phyloP scores from a whole-genome alignment of 2,888 invertebrate genomes.

The Pristionchus maxplancki region DNA sequence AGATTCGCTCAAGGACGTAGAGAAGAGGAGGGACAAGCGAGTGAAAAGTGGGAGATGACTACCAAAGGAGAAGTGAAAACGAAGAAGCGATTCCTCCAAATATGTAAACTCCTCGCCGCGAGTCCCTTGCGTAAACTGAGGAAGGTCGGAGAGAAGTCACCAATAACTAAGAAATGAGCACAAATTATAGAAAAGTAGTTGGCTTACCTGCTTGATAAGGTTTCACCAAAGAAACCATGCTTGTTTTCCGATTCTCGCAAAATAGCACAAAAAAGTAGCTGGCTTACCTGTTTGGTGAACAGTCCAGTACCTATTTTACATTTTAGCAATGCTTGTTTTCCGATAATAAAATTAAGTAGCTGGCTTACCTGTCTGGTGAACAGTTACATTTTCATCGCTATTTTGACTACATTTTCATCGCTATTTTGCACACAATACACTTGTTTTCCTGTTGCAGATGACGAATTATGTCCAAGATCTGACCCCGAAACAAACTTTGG shows the following conservation, averaged over 20 bases:
- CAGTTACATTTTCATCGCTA: no score
- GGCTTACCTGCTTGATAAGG: background rate
- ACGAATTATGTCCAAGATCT: no score
- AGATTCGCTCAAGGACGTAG: slow-evolving; percentile 6
- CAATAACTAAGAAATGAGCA: background rate
- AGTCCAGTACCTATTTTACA: background rate
- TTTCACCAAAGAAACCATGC: no score
- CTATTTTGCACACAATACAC: no score
- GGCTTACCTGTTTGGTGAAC: background rate
- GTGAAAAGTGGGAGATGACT: background rate
- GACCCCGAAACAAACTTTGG: slow-evolving; percentile 52
- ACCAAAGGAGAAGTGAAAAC: slow-evolving; percentile 18
- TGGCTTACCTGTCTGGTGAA: no score
- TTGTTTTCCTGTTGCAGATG: no score
- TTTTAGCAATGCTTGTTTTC: no score
- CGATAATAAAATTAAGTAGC: no score
- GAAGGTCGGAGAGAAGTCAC: background rate
- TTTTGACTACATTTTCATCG: no score
- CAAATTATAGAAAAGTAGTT: background rate
- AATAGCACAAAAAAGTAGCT: background rate
- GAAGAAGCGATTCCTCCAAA: slow-evolving; percentile 25
- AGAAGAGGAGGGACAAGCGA: background rate
- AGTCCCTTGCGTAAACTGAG: background rate
- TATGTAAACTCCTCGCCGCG: slow-evolving; percentile 24
- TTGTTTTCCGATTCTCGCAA: no score